phyloP scores from a whole-genome alignment of 2,888 invertebrate species.

The Thumatha senex region DNA sequence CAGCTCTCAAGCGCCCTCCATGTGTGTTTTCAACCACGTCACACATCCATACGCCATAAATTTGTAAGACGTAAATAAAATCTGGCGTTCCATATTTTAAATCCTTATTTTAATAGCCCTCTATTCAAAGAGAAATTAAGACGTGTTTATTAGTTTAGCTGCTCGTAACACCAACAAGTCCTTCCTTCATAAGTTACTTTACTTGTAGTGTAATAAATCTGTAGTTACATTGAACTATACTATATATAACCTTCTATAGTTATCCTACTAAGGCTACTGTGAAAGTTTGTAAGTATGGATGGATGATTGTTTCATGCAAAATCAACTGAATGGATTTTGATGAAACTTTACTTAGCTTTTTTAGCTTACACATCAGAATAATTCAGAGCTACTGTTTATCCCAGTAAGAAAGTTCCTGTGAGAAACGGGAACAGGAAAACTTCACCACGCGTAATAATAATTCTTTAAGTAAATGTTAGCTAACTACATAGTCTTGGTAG shows the following conservation, averaged over 20 bases:
- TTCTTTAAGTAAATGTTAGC: too few species aligned
- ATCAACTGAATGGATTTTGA: too few species aligned
- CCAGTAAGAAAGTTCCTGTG: too few species aligned
- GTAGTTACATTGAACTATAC: conserved; percentile 57
- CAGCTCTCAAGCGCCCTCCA: conserved; percentile 33
- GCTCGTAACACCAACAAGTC: conserved; percentile 76
- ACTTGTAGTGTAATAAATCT: conserved; percentile 64
- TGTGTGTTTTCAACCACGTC: conserved; percentile 40
- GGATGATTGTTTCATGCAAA: too few species aligned
- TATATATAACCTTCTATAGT: conserved; percentile 47
- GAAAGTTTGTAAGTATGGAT: too few species aligned
- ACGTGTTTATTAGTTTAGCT: conserved; percentile 77
- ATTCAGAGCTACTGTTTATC: too few species aligned
- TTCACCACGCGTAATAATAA: too few species aligned
- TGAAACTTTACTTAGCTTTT: too few species aligned
- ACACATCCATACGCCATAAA: conserved; percentile 71
- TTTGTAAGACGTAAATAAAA: conserved; percentile 75
- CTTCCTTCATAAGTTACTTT: conserved; percentile 68
- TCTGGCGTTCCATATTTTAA: conserved; percentile 79
- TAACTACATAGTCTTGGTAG: too few species aligned
- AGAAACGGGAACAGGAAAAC: too few species aligned
- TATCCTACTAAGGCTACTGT: too few species aligned
- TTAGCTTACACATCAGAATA: too few species aligned
- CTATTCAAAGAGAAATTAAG: conserved; percentile 80
- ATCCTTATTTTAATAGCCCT: conserved; percentile 80